These are phyloP conservation scores for Poecilia latipinna DNA, from an alignment of 2,113 vertebrate genomes.

Conservation along the genomic window DNA sequence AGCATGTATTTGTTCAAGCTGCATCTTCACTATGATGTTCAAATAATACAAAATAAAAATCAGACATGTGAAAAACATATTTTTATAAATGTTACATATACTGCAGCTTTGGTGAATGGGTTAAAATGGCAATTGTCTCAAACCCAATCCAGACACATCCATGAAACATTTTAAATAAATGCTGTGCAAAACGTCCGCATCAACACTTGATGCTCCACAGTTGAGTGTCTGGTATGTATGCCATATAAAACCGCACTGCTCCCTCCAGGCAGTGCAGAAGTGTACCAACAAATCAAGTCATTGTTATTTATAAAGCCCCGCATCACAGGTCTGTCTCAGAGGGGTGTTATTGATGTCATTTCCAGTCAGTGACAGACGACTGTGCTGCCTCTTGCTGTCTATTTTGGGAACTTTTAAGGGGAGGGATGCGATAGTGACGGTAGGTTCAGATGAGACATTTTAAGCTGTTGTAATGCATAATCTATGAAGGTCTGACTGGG, in stretches of 20 bases:
- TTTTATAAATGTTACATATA: too few relatives aligned
- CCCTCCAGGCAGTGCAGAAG: slow-evolving; percentile 5
- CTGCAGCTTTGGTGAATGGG: too few relatives aligned
- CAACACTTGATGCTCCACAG: neutral
- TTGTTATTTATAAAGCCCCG: slow-evolving; percentile 47
- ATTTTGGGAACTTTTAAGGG: slow-evolving; percentile 31
- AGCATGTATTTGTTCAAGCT: too few relatives aligned
- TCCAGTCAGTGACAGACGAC: slow-evolving; percentile 36
- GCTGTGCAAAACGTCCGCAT: neutral
- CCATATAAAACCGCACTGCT: neutral
- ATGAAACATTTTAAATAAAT: too few relatives aligned
- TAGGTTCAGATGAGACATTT: neutral
- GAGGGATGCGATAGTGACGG: slow-evolving; percentile 13
- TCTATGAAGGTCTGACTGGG: neutral
- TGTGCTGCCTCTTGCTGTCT: slow-evolving; percentile 20
- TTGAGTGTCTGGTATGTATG: neutral
- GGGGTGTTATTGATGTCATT: slow-evolving; percentile 49
- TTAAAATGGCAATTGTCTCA: too few relatives aligned
- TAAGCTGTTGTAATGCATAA: neutral
- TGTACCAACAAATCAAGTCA: slow-evolving; percentile 27
- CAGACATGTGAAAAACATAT: too few relatives aligned
- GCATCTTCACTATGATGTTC: too few relatives aligned
- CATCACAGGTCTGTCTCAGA: slow-evolving; percentile 54
- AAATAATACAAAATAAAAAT: too few relatives aligned
- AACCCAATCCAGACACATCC: too few relatives aligned